Base-by-base conservation (phyloP, 2,888 invertebrate genomes). In the Agelastica alni region DNA sequence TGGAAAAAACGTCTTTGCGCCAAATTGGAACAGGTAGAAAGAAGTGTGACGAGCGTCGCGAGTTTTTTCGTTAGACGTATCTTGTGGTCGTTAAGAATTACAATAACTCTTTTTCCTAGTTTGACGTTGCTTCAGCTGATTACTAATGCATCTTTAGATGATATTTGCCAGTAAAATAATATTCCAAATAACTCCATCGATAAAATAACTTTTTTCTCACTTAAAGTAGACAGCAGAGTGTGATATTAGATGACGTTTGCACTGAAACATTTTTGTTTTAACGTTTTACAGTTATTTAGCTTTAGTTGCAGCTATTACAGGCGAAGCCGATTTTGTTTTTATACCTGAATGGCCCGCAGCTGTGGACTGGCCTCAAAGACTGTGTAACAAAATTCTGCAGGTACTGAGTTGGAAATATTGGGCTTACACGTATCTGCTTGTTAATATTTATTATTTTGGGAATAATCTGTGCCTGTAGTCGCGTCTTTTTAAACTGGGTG, bases 321-420 rank as follows among this genome's bases (percentile, higher is more conserved):
- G 89, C 71, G 98, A 97, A 80, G 97, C 97, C 70, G 96, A 97
- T 82, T 97, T 88, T 86, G 92, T 97, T 74, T 97, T 98, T 85
- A 93, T 97, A 77, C 97, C 98, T 53, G 98, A 98, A 82, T 93
- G 93, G 86, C 97, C 98, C 69, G 95, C 93, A 73, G 88, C 88
- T 76, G 81, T 83, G 74, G 90, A 93, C 79, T 98, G 98, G 98
- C 88, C 88, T 73, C 88, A 85, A 78, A 84, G 84, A 80, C 81
- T 91, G 78, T 87, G 89, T 83, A 84, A 86, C 81, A 88, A 89
- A 80, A 83, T 91, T 74, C 78, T 83, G 74, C 89, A 91, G 91
- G 91, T 91, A 88, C 58, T 46, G 2, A 34, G 3, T 4, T 17
- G 18, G 10, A 44, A 31, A 31, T 13, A 31, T 20, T 18, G 12